Evolutionary conservation across 1,140 invertebrate species (phyloP).

Genomic region (Drosophila carrolli): DNA sequence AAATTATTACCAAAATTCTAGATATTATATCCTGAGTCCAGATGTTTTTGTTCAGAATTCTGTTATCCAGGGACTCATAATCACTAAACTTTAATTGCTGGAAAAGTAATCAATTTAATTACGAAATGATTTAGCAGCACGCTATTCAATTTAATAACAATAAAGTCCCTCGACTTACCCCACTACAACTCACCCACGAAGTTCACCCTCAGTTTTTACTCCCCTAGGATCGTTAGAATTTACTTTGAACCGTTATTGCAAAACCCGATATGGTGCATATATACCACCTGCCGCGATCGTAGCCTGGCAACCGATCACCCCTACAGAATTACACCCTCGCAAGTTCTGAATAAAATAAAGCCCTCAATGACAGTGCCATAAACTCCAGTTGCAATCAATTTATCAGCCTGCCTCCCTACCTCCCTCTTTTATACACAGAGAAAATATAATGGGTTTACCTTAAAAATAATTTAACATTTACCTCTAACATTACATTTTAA

Average conservation of each 20-base stretch:
- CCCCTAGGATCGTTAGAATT: conserved; percentile 24
- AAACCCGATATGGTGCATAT: conserved; percentile 27
- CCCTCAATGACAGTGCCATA: conserved; percentile 42
- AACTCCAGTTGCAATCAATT: conserved; percentile 54
- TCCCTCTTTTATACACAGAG: conserved; percentile 4
- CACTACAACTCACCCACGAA: neutral
- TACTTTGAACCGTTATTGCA: conserved; percentile 35
- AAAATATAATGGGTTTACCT: neutral
- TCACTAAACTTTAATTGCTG: neutral
- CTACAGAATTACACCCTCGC: conserved; percentile 12
- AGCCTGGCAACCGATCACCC: conserved; percentile 44
- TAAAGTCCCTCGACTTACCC: neutral
- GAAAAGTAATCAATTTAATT: conserved; percentile 1
- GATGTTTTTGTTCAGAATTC: neutral
- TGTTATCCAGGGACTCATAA: no score
- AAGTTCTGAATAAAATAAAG: conserved; percentile 12
- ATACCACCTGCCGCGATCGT: conserved; percentile 44
- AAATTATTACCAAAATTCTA: no score
- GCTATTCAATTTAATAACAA: conserved; percentile 1
- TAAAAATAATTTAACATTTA: neutral
- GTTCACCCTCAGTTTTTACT: conserved; percentile 4
- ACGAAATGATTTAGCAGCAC: neutral
- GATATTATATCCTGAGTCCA: neutral
- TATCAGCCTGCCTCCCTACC: conserved; percentile 23
- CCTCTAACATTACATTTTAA: neutral